Base-by-base conservation (phyloP, 2,113 vertebrate genomes). In the Lophotis ruficrista region DNA sequence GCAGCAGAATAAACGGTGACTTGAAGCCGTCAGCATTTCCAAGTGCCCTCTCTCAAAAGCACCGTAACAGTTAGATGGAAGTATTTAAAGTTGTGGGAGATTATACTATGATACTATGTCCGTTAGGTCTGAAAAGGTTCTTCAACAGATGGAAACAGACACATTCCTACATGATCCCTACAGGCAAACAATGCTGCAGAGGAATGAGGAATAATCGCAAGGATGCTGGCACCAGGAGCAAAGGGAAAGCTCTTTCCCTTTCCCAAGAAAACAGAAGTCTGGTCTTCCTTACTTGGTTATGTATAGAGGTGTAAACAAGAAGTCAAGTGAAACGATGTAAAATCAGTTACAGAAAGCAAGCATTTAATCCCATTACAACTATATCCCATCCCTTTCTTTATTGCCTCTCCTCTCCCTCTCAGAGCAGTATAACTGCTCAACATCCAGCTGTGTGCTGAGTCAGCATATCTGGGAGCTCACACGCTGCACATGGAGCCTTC, bases 401-500 rank as follows among this genome's bases (percentile, higher is more conserved):
- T n/a, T 30, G 22, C 38, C 22, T 61, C 35, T 66, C 8, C 30
- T 43, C 14, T 65, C 53, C 31, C 54, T 23, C 62, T 38, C 45
- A 22, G 53, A 80, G 27, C 6, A 53, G 37, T 33, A 70, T 8
- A 57, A 54, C 1, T 28, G 60, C 69, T 48, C 64, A 60, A 27
- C 92, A 77, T 13, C 14, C 15, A 12, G 11, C 60, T 35, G 60
- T 6, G 50, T 27, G 48, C 83, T 64, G 69, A 48, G 61, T 4
- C 30, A 82, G 64, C 77, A 20, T 4, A 1, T 7, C 38, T 16
- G 65, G 80, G 70, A 48, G 10, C 2, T 37, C 25, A 23, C 38
- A 30, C 3, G 2, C 35, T 8, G 9, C 61, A 41, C 2, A 0
- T 1, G 2, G 24, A 11, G 56, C 0, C 0, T 8, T n/a, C 56